Percentiles rank a stretch among this genome's conserved stretches.
These are phyloP conservation scores for Parotocinclus haroldoi DNA, from an alignment of 2,797 vertebrate genomes.

Conservation along the genomic window DNA sequence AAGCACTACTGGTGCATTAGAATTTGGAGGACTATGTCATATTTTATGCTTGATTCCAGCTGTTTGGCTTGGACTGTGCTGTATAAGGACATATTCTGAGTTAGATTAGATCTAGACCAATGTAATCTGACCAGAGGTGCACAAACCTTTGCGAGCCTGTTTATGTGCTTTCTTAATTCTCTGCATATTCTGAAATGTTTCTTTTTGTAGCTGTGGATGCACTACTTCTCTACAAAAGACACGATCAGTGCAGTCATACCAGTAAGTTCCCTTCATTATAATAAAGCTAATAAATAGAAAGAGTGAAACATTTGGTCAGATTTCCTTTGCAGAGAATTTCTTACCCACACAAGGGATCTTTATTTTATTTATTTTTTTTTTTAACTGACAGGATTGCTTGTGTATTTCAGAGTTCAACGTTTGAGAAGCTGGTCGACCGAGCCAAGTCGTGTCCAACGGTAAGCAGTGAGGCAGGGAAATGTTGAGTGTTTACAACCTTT, in stretches of 20 bases:
- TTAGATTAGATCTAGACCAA: neutral
- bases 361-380: no score
- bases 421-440: slow-evolving; percentile 78
- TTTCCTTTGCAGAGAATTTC: neutral
- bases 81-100: no score
- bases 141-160: no score
- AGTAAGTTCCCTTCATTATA: slow-evolving; percentile 69
- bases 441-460: slow-evolving; percentile 82
- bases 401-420: slow-evolving; percentile 74
- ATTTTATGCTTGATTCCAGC: no score
- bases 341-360: no score
- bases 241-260: slow-evolving; percentile 90
- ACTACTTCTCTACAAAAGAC: slow-evolving; percentile 85
- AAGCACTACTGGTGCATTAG: no score
- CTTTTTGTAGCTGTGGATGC: slow-evolving; percentile 84
- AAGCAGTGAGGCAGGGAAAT: slow-evolving; percentile 43
- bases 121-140: no score
- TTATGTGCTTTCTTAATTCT: neutral
- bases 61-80: no score
- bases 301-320: neutral
- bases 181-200: neutral
- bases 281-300: no score
- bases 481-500: no score
- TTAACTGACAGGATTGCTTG: slow-evolving; percentile 16
- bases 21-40: no score